Conservation (phyloP, 2,888 invertebrate genomes). For the Trypoxylon attenuatum region DNA sequence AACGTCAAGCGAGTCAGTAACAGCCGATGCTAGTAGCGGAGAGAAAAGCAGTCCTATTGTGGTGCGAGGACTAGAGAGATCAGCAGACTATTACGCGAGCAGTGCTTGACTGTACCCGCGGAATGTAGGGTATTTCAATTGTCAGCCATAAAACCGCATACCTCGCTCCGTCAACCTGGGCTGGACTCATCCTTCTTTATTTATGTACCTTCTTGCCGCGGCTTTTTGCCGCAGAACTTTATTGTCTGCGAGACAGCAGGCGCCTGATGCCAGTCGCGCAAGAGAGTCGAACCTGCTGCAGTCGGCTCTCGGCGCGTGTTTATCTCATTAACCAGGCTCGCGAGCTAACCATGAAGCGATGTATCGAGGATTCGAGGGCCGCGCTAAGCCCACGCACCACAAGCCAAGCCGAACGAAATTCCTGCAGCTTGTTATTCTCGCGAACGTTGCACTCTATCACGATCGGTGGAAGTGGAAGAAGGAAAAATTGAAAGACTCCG, state of each 20-base stretch:
- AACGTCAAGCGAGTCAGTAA: no score
- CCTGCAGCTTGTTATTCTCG: constrained; percentile 37
- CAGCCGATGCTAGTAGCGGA: no score
- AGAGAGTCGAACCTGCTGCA: not conserved
- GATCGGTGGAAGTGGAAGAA: no score
- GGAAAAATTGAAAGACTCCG: no score
- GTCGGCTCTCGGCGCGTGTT: constrained; percentile 15
- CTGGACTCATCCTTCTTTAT: not conserved
- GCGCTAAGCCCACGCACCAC: constrained; percentile 27
- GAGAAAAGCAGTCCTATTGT: not conserved
- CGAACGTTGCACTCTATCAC: no score
- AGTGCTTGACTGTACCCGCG: not conserved
- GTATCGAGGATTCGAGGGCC: constrained; percentile 13
- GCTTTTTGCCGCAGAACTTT: not conserved
- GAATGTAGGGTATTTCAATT: constrained; percentile 1
- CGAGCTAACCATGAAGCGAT: constrained; percentile 34
- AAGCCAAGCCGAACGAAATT: constrained; percentile 52
- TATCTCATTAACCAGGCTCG: constrained; percentile 18
- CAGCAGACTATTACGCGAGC: not conserved
- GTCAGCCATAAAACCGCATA: not conserved
- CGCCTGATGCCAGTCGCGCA: not conserved
- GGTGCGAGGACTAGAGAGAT: no score
- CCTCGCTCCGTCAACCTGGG: not conserved
- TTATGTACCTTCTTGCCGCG: not conserved
- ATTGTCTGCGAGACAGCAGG: not conserved